Percentiles rank a stretch among this genome's conserved stretches.
phyloP scores from a whole-genome alignment of 2,797 vertebrate genomes.

The Pseudochirops corinnae region DNA sequence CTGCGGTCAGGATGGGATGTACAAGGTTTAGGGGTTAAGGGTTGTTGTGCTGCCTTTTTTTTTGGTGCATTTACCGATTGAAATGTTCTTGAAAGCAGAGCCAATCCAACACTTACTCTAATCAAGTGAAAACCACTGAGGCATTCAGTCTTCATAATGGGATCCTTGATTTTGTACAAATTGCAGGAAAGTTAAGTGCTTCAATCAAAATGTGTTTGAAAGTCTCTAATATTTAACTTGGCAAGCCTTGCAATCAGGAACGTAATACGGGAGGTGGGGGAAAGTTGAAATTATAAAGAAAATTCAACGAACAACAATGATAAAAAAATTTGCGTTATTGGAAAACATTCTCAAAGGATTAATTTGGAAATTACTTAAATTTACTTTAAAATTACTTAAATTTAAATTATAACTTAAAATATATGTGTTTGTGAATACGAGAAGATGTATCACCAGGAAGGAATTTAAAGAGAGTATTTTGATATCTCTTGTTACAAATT shows the following conservation, averaged over 20 bases:
- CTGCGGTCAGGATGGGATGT: too few relatives aligned
- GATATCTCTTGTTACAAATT: conserved; percentile 35
- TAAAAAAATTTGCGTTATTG: background rate
- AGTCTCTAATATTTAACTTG: background rate
- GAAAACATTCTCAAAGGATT: background rate
- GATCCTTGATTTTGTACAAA: conserved; percentile 32
- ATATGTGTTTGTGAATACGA: fast-evolving
- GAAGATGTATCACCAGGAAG: background rate
- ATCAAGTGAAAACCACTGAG: background rate
- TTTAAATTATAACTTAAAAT: background rate
- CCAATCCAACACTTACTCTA: conserved; percentile 28
- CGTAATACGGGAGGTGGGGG: background rate
- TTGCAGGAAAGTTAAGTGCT: conserved; percentile 48
- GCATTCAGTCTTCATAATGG: conserved; percentile 19
- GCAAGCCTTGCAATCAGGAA: conserved; percentile 17
- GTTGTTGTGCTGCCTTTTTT: conserved; percentile 55
- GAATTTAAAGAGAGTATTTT: conserved; percentile 19
- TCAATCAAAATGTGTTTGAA: background rate
- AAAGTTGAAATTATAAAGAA: conserved; percentile 19
- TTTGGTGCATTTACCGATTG: background rate
- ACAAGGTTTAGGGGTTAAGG: fast-evolving
- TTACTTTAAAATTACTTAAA: conserved; percentile 10
- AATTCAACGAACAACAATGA: background rate
- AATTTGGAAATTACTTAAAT: conserved; percentile 27
- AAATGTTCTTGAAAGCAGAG: conserved; percentile 72